A percentile compares a stretch with the other conserved stretches of the same genome.
phyloP scores from a whole-genome alignment of 2,888 invertebrate genomes.

The Peribatodes rhomboidaria region DNA sequence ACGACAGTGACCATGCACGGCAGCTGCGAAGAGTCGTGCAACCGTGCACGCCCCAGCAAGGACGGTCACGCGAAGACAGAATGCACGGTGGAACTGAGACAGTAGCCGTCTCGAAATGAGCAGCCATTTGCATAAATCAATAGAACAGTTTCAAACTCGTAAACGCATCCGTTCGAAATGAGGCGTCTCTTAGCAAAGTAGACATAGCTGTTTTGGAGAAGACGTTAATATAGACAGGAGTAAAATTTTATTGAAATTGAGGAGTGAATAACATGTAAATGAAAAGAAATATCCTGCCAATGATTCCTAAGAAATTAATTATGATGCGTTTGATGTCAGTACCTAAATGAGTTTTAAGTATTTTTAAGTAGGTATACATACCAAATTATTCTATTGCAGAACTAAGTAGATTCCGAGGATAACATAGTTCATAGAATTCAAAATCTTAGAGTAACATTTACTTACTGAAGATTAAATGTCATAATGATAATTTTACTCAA shows the following conservation, averaged over 20 bases:
- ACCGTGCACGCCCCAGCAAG: conserved; percentile 71
- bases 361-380: too few relatives aligned
- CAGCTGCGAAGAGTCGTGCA: conserved; percentile 66
- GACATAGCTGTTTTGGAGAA: neutral
- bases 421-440: too few relatives aligned
- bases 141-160: neutral
- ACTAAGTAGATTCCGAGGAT: too few relatives aligned
- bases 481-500: too few relatives aligned
- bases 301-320: too few relatives aligned
- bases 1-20: conserved; percentile 28
- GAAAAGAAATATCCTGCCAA: neutral
- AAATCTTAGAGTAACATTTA: too few relatives aligned
- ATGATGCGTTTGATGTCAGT: too few relatives aligned
- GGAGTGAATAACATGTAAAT: neutral
- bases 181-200: neutral
- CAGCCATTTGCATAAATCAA: neutral
- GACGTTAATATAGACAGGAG: neutral
- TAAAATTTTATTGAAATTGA: neutral
- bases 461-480: too few relatives aligned
- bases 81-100: conserved; percentile 10
- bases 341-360: too few relatives aligned
- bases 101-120: conserved; percentile 5
- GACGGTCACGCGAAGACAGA: conserved; percentile 68
- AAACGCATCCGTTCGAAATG: neutral
- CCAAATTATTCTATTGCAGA: too few relatives aligned